Percentiles rank a stretch among this genome's conserved stretches.
Conservation (phyloP, 2,797 vertebrate genomes). For the Lithobates pipiens region DNA sequence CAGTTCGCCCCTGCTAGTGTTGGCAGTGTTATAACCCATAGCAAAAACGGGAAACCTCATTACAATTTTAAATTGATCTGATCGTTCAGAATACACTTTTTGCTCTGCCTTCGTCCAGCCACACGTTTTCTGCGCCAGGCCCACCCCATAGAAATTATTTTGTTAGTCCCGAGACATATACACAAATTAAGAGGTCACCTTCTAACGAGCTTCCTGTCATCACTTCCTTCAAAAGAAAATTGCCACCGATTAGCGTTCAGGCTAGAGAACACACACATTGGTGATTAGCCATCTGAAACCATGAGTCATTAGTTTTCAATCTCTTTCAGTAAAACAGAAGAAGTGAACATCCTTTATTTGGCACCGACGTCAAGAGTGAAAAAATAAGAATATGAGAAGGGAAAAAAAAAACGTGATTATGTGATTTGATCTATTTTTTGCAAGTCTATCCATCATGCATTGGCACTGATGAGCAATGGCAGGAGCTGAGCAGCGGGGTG, state of each 20-base stretch:
- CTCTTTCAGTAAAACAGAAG: slow-evolving; percentile 26
- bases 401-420: slow-evolving; percentile 26
- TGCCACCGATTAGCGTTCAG: slow-evolving; percentile 23
- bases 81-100: no score
- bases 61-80: no score
- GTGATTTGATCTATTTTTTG: slow-evolving; percentile 38
- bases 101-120: no score
- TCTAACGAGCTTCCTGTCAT: slow-evolving; percentile 55
- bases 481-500: slow-evolving; percentile 28
- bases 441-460: slow-evolving; percentile 17
- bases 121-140: background rate
- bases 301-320: slow-evolving; percentile 42
- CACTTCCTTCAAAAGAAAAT: slow-evolving; percentile 45
- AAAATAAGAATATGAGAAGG: slow-evolving; percentile 21
- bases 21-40: no score
- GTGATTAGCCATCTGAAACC: slow-evolving; percentile 1
- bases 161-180: slow-evolving; percentile 11
- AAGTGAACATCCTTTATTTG: slow-evolving; percentile 35
- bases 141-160: background rate
- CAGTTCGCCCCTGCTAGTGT: no score
- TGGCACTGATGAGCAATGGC: background rate
- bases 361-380: slow-evolving; percentile 28
- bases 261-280: background rate
- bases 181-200: slow-evolving; percentile 37
- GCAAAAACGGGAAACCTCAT: no score